Evolutionary conservation across 1,140 invertebrate species (phyloP).

Genomic region (Stenopsyche tienmushanensis): DNA sequence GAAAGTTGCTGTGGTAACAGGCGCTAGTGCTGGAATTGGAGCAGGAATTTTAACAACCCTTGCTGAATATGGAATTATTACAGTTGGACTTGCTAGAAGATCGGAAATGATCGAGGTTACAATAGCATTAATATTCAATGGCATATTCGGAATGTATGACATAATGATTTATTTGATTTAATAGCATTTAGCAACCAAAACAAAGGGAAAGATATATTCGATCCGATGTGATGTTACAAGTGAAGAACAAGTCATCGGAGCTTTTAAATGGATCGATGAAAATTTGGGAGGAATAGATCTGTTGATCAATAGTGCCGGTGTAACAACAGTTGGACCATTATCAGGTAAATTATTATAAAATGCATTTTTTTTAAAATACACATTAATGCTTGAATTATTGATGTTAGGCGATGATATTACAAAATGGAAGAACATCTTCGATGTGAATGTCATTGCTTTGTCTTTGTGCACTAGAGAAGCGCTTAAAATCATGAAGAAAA

Average conservation of each 20-base stretch:
- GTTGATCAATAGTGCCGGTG: slow-evolving; percentile 62
- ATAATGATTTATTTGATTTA: not conserved
- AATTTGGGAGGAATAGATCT: slow-evolving; percentile 60
- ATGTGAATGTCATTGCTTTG: not conserved
- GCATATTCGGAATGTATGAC: not conserved
- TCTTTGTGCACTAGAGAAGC: not conserved
- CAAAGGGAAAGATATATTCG: not conserved
- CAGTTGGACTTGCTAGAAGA: slow-evolving; percentile 69
- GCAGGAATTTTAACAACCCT: slow-evolving; percentile 59
- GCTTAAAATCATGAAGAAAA: not conserved
- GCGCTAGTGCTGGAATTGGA: slow-evolving; percentile 72
- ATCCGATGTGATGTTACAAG: slow-evolving; percentile 59
- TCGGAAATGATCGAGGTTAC: slow-evolving; percentile 58
- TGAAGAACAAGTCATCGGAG: slow-evolving; percentile 59
- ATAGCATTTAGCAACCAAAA: not conserved
- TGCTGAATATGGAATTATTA: slow-evolving; percentile 61
- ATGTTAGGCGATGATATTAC: not conserved
- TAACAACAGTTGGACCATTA: not conserved
- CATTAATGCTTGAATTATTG: not conserved
- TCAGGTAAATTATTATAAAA: not conserved
- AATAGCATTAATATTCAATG: slow-evolving; percentile 18
- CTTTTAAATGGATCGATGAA: slow-evolving; percentile 57
- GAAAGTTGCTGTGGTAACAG: slow-evolving; percentile 70
- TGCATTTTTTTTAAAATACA: no score
- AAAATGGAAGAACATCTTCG: not conserved